Evolutionary conservation across 1,140 invertebrate species (phyloP).

Genomic region (Limonius californicus): DNA sequence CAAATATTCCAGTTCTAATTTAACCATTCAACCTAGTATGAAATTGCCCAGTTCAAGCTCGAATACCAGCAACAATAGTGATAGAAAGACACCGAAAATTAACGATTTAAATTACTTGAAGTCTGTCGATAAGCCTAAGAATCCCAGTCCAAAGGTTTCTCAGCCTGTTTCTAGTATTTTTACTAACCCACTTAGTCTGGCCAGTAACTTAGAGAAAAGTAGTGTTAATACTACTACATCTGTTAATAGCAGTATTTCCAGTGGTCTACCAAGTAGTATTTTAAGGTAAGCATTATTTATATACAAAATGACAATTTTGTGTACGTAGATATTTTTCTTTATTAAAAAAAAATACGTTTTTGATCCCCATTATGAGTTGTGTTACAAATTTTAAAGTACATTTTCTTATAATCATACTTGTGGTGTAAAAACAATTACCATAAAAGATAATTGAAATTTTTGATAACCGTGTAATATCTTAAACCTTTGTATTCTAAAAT

Average conservation of each 20-base stretch:
- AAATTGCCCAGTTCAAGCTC: conserved; percentile 22
- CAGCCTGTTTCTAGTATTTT: conserved; percentile 40
- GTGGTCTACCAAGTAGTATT: conserved; percentile 48
- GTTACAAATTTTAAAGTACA: no score
- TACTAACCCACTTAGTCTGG: conserved; percentile 43
- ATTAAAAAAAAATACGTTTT: no score
- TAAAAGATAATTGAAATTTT: no score
- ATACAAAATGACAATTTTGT: neutral
- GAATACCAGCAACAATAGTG: conserved; percentile 19
- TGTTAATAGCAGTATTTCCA: conserved; percentile 36
- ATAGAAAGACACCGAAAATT: conserved; percentile 23
- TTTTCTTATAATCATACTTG: no score
- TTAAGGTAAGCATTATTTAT: conserved; percentile 49
- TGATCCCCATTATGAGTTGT: no score
- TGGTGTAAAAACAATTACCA: no score
- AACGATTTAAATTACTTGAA: conserved; percentile 37
- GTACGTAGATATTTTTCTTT: no score
- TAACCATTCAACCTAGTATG: conserved; percentile 40
- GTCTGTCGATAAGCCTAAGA: conserved; percentile 35
- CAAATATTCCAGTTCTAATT: conserved; percentile 35
- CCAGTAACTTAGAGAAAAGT: conserved; percentile 39
- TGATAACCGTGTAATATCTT: no score
- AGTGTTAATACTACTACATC: conserved; percentile 31
- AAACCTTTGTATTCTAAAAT: no score
- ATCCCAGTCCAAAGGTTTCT: conserved; percentile 26